These are phyloP conservation scores for Aromia moschata DNA, from an alignment of 2,888 invertebrate genomes.

Conservation along the genomic window DNA sequence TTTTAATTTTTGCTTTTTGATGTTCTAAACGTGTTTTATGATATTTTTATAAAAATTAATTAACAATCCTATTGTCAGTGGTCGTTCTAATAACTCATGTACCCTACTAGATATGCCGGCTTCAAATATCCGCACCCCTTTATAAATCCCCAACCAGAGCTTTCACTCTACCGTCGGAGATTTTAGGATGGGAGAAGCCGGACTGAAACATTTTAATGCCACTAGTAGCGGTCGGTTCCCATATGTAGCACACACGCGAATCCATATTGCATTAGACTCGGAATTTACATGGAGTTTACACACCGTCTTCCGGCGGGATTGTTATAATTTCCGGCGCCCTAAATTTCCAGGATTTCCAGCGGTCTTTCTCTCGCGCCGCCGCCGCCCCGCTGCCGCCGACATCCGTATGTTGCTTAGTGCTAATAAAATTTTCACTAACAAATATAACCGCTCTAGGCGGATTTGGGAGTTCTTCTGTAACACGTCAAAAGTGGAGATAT, in stretches of 20 bases:
- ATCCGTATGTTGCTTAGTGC: conserved; percentile 19
- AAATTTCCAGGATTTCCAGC: conserved; percentile 13
- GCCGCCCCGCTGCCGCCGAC: no score
- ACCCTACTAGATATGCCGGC: no score
- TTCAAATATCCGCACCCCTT: neutral
- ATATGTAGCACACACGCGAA: conserved; percentile 1
- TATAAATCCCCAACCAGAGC: neutral
- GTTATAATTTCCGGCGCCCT: conserved; percentile 21
- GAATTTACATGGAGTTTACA: conserved; percentile 13
- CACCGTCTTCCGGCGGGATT: conserved; percentile 17
- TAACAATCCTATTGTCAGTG: no score
- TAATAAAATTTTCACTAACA: conserved; percentile 26
- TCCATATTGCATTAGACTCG: neutral
- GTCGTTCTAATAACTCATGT: no score
- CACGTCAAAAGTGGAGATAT: conserved; percentile 1
- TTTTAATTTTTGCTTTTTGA: no score
- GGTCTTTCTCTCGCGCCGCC: conserved; percentile 9
- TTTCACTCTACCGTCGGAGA: neutral
- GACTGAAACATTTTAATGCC: neutral
- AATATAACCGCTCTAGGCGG: conserved; percentile 13
- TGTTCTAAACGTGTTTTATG: no score
- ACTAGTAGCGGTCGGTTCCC: neutral
- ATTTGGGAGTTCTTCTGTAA: conserved; percentile 15
- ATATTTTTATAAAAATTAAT: no score
- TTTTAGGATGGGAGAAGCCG: neutral